phyloP scores from a whole-genome alignment of 2,113 vertebrate species.

The Embiotoca jacksoni region DNA sequence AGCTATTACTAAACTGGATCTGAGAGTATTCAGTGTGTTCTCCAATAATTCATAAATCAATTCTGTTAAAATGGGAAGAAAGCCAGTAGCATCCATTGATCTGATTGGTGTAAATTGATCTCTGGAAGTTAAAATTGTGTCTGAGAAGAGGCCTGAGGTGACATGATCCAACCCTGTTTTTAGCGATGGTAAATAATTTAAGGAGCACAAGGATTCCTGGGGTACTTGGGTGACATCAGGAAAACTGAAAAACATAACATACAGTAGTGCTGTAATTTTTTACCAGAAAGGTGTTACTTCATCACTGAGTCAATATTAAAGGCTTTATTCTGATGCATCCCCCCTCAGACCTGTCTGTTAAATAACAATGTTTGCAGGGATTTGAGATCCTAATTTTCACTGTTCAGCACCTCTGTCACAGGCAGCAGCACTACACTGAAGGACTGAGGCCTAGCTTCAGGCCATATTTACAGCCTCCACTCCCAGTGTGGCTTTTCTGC shows the following conservation, averaged over 20 bases:
- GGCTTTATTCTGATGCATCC: neutral
- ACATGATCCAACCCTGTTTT: neutral
- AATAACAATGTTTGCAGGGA: neutral
- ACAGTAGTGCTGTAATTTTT: no score
- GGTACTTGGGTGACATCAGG: neutral
- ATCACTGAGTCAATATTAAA: neutral
- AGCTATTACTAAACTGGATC: constrained; percentile 1
- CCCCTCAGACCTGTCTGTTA: neutral
- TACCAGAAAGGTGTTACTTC: no score
- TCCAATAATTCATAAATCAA: constrained; percentile 14
- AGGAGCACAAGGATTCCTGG: neutral
- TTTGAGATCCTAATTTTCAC: neutral
- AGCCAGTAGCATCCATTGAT: constrained; percentile 24
- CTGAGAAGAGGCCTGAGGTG: constrained; percentile 5
- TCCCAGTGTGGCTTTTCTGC: constrained; percentile 27
- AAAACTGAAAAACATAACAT: neutral
- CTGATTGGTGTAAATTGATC: constrained; percentile 14
- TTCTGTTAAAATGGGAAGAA: constrained; percentile 18
- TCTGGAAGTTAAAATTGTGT: constrained; percentile 22
- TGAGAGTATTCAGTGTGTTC: neutral
- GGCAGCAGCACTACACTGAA: neutral
- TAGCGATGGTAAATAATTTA: neutral
- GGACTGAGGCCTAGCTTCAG: constrained; percentile 12
- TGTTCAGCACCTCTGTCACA: constrained; percentile 12
- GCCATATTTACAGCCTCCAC: constrained; percentile 23